Evolutionary conservation across 2,888 invertebrate species (phyloP).

Genomic region (Mythimna albipuncta): DNA sequence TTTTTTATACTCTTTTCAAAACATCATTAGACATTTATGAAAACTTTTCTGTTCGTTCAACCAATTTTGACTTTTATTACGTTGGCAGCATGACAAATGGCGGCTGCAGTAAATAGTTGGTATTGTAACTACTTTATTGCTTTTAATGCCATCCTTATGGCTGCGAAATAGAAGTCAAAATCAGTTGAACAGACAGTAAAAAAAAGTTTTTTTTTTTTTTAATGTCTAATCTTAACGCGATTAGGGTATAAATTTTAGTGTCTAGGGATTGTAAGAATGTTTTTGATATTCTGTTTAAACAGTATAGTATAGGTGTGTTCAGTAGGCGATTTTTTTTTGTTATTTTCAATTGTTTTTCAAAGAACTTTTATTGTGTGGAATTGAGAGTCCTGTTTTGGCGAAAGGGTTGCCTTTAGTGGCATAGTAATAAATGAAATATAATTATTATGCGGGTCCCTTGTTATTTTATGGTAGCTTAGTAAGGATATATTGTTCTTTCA

Average conservation of each 20-base stretch:
- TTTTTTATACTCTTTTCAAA: neutral
- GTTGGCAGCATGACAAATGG: too few species aligned
- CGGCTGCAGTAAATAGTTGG: too few species aligned
- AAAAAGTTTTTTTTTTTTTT: too few species aligned
- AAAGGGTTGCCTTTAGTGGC: neutral
- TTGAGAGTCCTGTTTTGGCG: neutral
- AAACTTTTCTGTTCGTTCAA: too few species aligned
- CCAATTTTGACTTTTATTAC: too few species aligned
- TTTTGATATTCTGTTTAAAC: slow-evolving; percentile 1
- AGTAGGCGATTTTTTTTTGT: neutral
- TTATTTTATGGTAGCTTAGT: neutral
- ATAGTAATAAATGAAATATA: neutral
- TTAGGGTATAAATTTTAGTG: slow-evolving; percentile 1
- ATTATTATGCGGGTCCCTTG: slow-evolving; percentile 15
- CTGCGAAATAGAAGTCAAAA: too few species aligned
- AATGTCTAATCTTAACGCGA: too few species aligned
- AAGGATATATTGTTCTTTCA: neutral
- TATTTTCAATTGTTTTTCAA: slow-evolving; percentile 1
- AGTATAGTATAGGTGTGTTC: neutral
- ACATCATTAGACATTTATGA: too few species aligned
- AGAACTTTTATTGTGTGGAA: neutral
- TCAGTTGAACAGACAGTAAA: too few species aligned
- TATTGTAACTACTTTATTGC: too few species aligned
- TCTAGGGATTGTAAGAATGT: slow-evolving; percentile 3
- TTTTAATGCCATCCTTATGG: too few species aligned